These are phyloP conservation scores for Hucho hucho DNA, from an alignment of 2,113 vertebrate species.

Conservation along the genomic window DNA sequence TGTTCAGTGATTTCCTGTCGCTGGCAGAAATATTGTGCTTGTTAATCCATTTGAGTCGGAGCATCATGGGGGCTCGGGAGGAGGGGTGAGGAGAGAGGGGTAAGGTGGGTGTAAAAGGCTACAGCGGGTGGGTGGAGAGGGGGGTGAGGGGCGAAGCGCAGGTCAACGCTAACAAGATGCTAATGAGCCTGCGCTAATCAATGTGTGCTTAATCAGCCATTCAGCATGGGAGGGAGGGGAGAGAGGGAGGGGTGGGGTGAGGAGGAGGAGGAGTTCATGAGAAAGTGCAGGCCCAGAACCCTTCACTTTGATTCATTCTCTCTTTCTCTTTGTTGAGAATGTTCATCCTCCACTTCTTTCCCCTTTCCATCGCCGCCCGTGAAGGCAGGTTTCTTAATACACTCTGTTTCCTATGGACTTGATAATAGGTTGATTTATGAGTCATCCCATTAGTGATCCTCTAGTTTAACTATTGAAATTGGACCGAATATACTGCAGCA, in stretches of 20 bases:
- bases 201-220: slow-evolving; percentile 84
- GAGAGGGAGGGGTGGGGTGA: background rate
- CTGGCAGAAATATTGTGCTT: slow-evolving; percentile 56
- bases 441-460: background rate
- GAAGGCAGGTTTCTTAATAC: background rate
- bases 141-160: slow-evolving; percentile 21
- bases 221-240: slow-evolving; percentile 60
- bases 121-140: background rate
- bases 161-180: slow-evolving; percentile 81
- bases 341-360: background rate
- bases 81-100: slow-evolving; percentile 11
- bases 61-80: slow-evolving; percentile 46
- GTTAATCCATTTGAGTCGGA: slow-evolving; percentile 76
- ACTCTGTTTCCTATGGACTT: background rate
- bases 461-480: background rate
- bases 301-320: slow-evolving; percentile 46
- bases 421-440: too few relatives aligned
- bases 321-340: slow-evolving; percentile 53
- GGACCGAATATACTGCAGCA: background rate
- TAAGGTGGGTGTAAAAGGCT: background rate
- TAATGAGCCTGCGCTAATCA: slow-evolving; percentile 85
- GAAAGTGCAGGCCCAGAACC: slow-evolving; percentile 67
- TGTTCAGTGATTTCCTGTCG: slow-evolving; percentile 76
- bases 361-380: background rate
- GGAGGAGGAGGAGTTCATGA: slow-evolving; percentile 64